phyloP scores from a whole-genome alignment of 2,888 invertebrate species.

The Callyntrura sp. region DNA sequence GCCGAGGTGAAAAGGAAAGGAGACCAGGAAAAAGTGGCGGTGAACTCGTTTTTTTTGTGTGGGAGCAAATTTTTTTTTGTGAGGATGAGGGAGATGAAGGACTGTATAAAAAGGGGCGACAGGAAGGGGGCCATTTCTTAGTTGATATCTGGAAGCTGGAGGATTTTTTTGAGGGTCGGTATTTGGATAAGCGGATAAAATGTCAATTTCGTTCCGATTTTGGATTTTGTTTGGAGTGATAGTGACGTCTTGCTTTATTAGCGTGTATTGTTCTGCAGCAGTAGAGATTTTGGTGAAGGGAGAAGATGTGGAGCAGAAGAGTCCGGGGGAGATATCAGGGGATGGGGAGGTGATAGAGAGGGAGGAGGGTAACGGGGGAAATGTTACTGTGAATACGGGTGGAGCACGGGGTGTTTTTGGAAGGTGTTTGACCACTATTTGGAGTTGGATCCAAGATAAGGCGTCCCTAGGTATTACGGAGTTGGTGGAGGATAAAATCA shows the following conservation, averaged over 20 bases:
- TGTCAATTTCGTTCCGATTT: constrained; percentile 59
- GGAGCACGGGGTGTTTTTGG: constrained; percentile 41
- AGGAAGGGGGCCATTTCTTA: no score
- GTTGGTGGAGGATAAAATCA: constrained; percentile 67
- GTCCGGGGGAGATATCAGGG: neutral
- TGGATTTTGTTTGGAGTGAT: constrained; percentile 59
- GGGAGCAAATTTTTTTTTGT: neutral
- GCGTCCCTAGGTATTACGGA: neutral
- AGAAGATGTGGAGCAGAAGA: neutral
- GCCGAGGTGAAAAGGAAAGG: no score
- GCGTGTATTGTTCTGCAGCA: constrained; percentile 66
- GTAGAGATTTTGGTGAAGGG: constrained; percentile 51
- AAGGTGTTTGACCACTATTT: constrained; percentile 53
- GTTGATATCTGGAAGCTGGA: no score
- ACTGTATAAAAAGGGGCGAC: neutral
- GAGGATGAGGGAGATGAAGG: neutral
- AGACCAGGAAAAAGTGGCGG: no score
- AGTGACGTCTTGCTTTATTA: constrained; percentile 63
- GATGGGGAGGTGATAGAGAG: neutral
- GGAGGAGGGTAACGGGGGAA: neutral
- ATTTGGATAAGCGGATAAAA: constrained; percentile 29
- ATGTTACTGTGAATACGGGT: neutral
- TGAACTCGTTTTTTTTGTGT: no score
- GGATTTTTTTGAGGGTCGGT: neutral
- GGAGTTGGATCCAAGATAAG: constrained; percentile 50